Conservation (phyloP, 2,888 invertebrate species). For the Amorpha juglandis region DNA sequence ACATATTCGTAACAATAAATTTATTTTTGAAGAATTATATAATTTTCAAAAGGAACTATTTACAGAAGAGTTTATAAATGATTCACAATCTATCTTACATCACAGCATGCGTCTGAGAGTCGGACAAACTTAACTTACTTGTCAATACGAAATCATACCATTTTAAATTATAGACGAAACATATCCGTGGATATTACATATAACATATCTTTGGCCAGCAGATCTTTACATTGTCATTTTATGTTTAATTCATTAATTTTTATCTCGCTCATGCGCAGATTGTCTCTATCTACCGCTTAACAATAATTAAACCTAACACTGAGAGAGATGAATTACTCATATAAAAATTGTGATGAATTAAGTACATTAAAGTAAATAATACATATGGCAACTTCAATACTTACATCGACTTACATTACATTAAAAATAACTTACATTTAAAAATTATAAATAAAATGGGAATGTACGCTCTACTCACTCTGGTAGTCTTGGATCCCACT, state of each 20-base stretch:
- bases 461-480: conserved; percentile 27
- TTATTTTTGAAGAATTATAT: conserved; percentile 30
- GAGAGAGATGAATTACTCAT: conserved; percentile 49
- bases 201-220: conserved; percentile 83
- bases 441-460: conserved; percentile 32
- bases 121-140: conserved; percentile 60
- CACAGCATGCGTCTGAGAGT: conserved; percentile 82
- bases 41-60: conserved; percentile 28
- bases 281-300: conserved; percentile 42
- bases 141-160: conserved; percentile 46
- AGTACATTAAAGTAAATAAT: conserved; percentile 71
- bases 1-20: conserved; percentile 29
- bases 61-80: conserved; percentile 37
- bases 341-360: conserved; percentile 47
- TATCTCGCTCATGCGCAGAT: conserved; percentile 63
- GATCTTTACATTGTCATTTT: conserved; percentile 70
- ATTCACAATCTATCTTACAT: conserved; percentile 66
- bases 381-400: conserved; percentile 71
- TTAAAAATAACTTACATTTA: conserved; percentile 24
- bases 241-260: conserved; percentile 35
- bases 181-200: conserved; percentile 63
- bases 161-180: conserved; percentile 48
- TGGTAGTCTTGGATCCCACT: background rate
- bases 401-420: conserved; percentile 29
- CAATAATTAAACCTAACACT: conserved; percentile 58